These are phyloP conservation scores for Drosophila pseudotalamancana DNA, from an alignment of 2,888 invertebrate species.

Conservation along the genomic window DNA sequence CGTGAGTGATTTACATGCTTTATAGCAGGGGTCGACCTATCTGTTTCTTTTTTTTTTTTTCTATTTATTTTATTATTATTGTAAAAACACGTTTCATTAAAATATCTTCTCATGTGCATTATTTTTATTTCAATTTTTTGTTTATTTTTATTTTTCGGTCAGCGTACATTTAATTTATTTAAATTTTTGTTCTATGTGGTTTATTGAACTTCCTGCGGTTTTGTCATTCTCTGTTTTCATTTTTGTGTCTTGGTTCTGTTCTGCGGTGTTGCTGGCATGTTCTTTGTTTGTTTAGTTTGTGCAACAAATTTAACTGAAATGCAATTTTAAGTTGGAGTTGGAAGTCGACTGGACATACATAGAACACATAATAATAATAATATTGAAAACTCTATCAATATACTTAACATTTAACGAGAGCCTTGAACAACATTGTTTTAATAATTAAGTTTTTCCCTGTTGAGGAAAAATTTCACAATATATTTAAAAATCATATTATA, in stretches of 20 bases:
- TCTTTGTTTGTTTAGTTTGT: not conserved
- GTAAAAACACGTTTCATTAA: conserved; percentile 11
- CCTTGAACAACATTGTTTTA: too few relatives aligned
- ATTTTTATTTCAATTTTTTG: conserved; percentile 11
- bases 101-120: conserved; percentile 27
- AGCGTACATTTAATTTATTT: conserved; percentile 24
- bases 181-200: conserved; percentile 15
- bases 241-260: conserved; percentile 14
- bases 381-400: too few relatives aligned
- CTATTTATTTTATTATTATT: conserved; percentile 9
- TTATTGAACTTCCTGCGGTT: conserved; percentile 60
- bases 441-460: too few relatives aligned
- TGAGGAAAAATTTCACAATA: too few relatives aligned
- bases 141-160: conserved; percentile 12
- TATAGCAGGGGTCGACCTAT: conserved; percentile 18
- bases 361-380: too few relatives aligned
- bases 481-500: too few relatives aligned
- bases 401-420: too few relatives aligned
- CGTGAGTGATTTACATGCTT: conserved; percentile 58
- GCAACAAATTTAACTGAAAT: not conserved
- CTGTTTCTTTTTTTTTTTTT: not conserved
- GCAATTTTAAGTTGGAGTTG: not conserved
- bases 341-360: too few relatives aligned
- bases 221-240: conserved; percentile 26
- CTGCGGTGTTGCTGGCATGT: not conserved